Base-by-base conservation (phyloP, 2,113 vertebrate species). In the Plecotus auritus region DNA sequence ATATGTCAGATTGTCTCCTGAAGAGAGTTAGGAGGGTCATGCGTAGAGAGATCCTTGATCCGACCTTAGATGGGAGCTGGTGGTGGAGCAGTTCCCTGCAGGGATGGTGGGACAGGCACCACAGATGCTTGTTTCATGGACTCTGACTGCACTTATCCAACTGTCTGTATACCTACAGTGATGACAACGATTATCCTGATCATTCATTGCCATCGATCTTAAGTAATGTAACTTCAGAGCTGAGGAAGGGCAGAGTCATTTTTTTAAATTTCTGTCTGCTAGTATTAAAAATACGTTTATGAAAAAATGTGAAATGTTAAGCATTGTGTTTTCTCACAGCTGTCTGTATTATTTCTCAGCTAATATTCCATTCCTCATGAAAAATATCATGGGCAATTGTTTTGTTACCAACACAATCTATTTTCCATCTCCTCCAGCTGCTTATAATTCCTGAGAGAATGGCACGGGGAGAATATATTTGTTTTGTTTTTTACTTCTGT, bases 371-470 rank as follows among this genome's bases (percentile, higher is more conserved):
- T 87, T 86, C 59, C 69, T 83, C 40, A 90, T 73, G 70, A 84
- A 94, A 97, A 97, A 96, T 90, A 51, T 87, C 95, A 95, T 1
- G 2, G 83, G 66, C 72, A 40, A 87, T 92, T 91, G 59, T 93
- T 96, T 87, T 90, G 64, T 91, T 94, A 77, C 66, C n/a, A 94
- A 67, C 66, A 76, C 70, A 67, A 73, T 94, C 86, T 86, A 93
- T 92, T 96, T 88, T 67, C 88, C 61, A 13, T 69, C 78, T 91
- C 54, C 67, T 82, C 61, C 90, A 96, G 74, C 86, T 94, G 80
- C 35, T 96, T 92, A 45, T 67, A 81, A 54, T 45, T 91, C 74
- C 70, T 91, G 30, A 86, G 86, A 93, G 61, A 91, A 80, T 28
- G 26, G n/a, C 49, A 35, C 0, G 0, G 9, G 67, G 23, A 93